Evolutionary conservation across 2,888 invertebrate species (phyloP).

Genomic region (Tinea semifulvella): DNA sequence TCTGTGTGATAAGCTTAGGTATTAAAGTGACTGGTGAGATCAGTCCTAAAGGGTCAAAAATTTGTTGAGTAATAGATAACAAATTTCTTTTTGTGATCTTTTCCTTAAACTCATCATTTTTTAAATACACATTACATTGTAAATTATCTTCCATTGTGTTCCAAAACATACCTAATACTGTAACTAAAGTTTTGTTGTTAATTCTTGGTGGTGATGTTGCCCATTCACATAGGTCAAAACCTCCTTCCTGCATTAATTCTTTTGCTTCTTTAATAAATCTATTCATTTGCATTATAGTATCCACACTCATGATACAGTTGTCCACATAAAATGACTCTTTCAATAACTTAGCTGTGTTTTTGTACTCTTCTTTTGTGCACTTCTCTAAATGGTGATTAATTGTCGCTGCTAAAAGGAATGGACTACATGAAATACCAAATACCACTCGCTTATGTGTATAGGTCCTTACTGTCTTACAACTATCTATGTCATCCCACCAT

Average conservation of each 20-base stretch:
- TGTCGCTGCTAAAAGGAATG: conserved; percentile 15
- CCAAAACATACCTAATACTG: conserved; percentile 18
- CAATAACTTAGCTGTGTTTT: conserved; percentile 12
- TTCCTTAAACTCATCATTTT: too few relatives aligned
- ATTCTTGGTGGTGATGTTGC: conserved; percentile 12
- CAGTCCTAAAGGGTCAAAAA: too few relatives aligned
- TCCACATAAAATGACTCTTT: conserved; percentile 19
- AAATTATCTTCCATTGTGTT: too few relatives aligned
- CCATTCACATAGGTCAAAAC: conserved; percentile 19
- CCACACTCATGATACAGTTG: conserved; percentile 19
- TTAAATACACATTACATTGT: too few relatives aligned
- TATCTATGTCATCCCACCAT: conserved; percentile 18
- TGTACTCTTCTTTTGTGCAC: not conserved
- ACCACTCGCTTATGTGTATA: conserved; percentile 15
- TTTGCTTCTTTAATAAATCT: conserved; percentile 17
- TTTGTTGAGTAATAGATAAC: too few relatives aligned
- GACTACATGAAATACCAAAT: conserved; percentile 16
- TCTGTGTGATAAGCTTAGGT: too few relatives aligned
- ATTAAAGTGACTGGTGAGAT: too few relatives aligned
- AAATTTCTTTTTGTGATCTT: too few relatives aligned
- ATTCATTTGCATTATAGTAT: conserved; percentile 14
- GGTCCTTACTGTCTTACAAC: not conserved
- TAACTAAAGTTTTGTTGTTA: not conserved
- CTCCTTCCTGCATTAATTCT: conserved; percentile 16
- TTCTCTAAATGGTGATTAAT: conserved; percentile 14